Evolutionary conservation across 1,140 invertebrate species (phyloP).

Genomic region (Chironomus striatipennis): DNA sequence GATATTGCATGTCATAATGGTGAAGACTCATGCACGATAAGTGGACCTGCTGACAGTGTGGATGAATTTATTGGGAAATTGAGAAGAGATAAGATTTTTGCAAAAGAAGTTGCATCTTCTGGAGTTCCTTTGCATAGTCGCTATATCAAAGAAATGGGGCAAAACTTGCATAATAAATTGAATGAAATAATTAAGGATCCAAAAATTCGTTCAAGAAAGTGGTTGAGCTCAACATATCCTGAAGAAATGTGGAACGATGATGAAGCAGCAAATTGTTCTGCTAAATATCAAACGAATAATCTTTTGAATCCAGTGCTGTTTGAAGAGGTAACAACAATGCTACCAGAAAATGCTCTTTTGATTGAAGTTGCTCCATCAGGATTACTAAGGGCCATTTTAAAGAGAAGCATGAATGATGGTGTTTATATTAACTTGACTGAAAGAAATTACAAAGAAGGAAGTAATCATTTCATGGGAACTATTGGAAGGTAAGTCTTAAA

Average conservation of each 20-base stretch:
- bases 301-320: slow-evolving; percentile 76
- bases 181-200: slow-evolving; percentile 58
- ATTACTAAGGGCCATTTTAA: slow-evolving; percentile 61
- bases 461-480: slow-evolving; percentile 55
- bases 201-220: slow-evolving; percentile 61
- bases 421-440: slow-evolving; percentile 72
- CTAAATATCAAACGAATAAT: slow-evolving; percentile 92
- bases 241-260: slow-evolving; percentile 62
- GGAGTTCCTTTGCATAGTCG: slow-evolving; percentile 79
- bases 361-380: slow-evolving; percentile 80
- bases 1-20: slow-evolving; percentile 83
- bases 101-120: slow-evolving; percentile 67
- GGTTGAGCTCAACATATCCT: slow-evolving; percentile 80
- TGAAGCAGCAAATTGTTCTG: slow-evolving; percentile 61
- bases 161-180: slow-evolving; percentile 61
- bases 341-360: slow-evolving; percentile 70
- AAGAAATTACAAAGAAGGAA: slow-evolving; percentile 59
- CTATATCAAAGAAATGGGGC: slow-evolving; percentile 65
- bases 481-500: slow-evolving; percentile 56
- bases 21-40: slow-evolving; percentile 73
- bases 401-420: slow-evolving; percentile 47
- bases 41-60: slow-evolving; percentile 66
- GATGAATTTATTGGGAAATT: slow-evolving; percentile 58
- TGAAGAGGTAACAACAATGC: slow-evolving; percentile 65
- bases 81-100: slow-evolving; percentile 67